phyloP scores from a whole-genome alignment of 2,888 invertebrate species.

The Tetropium fuscum region DNA sequence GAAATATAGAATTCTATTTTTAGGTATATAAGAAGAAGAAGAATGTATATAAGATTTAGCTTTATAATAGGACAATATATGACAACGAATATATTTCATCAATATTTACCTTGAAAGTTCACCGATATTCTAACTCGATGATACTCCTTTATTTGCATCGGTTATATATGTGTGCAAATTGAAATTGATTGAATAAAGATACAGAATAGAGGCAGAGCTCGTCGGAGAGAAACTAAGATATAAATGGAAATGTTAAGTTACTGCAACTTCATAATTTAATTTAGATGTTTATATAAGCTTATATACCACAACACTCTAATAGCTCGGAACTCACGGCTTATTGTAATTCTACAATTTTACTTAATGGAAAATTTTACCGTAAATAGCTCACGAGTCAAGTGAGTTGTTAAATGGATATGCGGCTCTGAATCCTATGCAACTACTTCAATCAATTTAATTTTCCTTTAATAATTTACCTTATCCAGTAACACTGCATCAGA shows the following conservation, averaged over 20 bases:
- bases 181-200: conserved; percentile 33
- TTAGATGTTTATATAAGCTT: conserved; percentile 46
- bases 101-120: background rate
- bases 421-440: too few species aligned
- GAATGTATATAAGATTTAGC: too few species aligned
- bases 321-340: conserved; percentile 28
- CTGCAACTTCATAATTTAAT: conserved; percentile 48
- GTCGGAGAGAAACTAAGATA: conserved; percentile 41
- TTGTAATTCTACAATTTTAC: conserved; percentile 26
- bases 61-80: too few species aligned
- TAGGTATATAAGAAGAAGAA: too few species aligned
- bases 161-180: background rate
- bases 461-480: too few species aligned
- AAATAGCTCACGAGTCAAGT: conserved; percentile 7
- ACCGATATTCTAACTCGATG: background rate
- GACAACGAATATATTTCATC: too few species aligned
- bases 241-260: conserved; percentile 45
- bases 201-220: conserved; percentile 34
- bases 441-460: too few species aligned
- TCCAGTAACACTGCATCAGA: too few species aligned
- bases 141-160: background rate
- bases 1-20: too few species aligned
- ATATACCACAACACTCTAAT: conserved; percentile 41
- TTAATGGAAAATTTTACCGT: conserved; percentile 11
- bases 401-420: conserved; percentile 13